Conservation (phyloP, 2,888 invertebrate genomes). For the Drosophila phalerata region DNA sequence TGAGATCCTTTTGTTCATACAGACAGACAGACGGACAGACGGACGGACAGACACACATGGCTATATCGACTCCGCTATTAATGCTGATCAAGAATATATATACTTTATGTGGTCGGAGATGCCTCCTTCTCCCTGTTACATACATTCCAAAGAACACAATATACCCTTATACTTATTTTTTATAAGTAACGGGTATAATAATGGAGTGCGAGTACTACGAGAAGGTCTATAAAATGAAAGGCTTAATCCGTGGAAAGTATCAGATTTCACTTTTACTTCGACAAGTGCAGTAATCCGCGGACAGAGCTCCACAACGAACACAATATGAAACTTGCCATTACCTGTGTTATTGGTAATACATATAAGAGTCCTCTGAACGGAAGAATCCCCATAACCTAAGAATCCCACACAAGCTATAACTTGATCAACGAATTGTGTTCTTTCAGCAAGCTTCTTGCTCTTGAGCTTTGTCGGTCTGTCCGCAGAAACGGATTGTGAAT, state of each 20-base stretch:
- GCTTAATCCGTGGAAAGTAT: background rate
- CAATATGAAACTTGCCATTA: constrained; percentile 5
- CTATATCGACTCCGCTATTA: too few species aligned
- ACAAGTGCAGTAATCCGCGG: constrained; percentile 5
- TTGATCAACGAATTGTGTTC: background rate
- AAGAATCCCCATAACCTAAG: background rate
- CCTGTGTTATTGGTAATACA: constrained; percentile 15
- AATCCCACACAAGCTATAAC: background rate
- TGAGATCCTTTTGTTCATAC: too few species aligned
- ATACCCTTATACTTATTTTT: too few species aligned
- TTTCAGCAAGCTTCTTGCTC: constrained; percentile 16
- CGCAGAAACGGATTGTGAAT: background rate
- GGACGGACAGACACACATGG: too few species aligned
- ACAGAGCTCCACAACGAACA: too few species aligned
- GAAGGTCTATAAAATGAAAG: constrained; percentile 3
- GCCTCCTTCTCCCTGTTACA: too few species aligned
- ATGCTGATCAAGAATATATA: too few species aligned
- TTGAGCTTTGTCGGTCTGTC: constrained; percentile 1
- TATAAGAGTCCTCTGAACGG: background rate
- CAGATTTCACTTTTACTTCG: constrained; percentile 7
- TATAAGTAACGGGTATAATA: too few species aligned
- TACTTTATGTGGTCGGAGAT: too few species aligned
- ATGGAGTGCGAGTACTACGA: background rate
- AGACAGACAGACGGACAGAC: too few species aligned
- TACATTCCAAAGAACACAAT: too few species aligned